phyloP scores from a whole-genome alignment of 2,888 invertebrate species.

The Tigriopus californicus region DNA sequence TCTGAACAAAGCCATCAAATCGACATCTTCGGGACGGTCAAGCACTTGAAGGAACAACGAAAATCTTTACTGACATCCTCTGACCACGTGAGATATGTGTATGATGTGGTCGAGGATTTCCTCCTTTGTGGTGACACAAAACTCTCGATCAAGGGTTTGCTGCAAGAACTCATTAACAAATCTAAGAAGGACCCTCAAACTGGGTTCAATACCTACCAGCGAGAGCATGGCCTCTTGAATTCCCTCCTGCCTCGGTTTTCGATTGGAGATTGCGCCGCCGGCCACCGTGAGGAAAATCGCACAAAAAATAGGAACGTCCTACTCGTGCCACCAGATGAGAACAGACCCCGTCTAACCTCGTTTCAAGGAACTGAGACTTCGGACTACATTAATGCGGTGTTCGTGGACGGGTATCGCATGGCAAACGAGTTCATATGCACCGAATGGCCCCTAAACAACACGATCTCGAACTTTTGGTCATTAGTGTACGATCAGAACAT shows the following conservation, averaged over 20 bases:
- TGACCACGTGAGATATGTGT: background rate
- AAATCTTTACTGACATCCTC: background rate
- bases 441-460: background rate
- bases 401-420: background rate
- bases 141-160: background rate
- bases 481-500: background rate
- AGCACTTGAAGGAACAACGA: background rate
- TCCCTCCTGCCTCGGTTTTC: background rate
- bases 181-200: background rate
- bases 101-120: slow-evolving; percentile 8
- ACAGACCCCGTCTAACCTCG: background rate
- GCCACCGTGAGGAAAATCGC: background rate
- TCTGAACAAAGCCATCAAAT: background rate
- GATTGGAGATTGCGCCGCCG: slow-evolving; percentile 9
- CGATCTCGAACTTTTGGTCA: slow-evolving; percentile 1
- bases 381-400: slow-evolving; percentile 4
- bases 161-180: background rate
- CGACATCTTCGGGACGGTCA: background rate
- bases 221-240: background rate
- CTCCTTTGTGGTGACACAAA: background rate
- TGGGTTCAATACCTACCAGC: background rate
- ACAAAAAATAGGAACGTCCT: slow-evolving; percentile 5
- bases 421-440: background rate
- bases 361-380: background rate
- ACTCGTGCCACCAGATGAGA: slow-evolving; percentile 8